Percentiles rank a stretch among this genome's conserved stretches.
phyloP scores from a whole-genome alignment of 2,888 invertebrate species.

The Cremastinae sp. region DNA sequence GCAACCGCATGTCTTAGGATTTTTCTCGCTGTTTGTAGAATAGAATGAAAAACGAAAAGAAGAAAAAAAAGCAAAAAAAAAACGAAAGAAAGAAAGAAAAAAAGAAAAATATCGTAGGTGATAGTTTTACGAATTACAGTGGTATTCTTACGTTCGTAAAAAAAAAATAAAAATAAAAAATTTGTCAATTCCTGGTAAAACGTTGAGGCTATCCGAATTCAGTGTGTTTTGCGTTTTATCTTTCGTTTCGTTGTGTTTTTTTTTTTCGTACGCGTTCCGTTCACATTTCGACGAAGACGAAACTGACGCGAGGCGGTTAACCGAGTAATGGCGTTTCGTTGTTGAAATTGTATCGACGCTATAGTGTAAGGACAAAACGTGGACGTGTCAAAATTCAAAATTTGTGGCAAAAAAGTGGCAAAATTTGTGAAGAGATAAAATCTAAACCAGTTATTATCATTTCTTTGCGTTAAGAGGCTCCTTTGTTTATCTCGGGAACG shows the following conservation, averaged over 20 bases:
- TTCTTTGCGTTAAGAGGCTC: constrained; percentile 74
- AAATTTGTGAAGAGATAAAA: constrained; percentile 63
- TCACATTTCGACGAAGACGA: constrained; percentile 50
- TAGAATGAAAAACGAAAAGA: constrained; percentile 62
- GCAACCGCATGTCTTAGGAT: constrained; percentile 77
- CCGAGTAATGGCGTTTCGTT: constrained; percentile 65
- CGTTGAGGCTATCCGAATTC: constrained; percentile 79
- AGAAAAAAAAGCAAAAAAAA: constrained; percentile 16
- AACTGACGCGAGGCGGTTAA: constrained; percentile 28
- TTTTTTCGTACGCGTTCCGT: constrained; percentile 69
- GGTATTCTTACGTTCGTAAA: constrained; percentile 78
- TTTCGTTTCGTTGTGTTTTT: constrained; percentile 73
- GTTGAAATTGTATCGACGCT: constrained; percentile 75
- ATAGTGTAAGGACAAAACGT: constrained; percentile 76
- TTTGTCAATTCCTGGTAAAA: constrained; percentile 79
- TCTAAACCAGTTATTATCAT: constrained; percentile 71
- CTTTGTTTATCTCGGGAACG: constrained; percentile 75
- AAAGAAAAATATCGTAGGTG: constrained; percentile 70
- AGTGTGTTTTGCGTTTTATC: constrained; percentile 71
- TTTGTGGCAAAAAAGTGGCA: constrained; percentile 65
- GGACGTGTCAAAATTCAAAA: constrained; percentile 80
- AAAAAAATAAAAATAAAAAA: no score
- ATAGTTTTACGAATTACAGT: constrained; percentile 78
- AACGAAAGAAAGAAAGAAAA: constrained; percentile 30
- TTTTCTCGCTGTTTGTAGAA: constrained; percentile 77